A percentile compares a stretch with the other conserved stretches of the same genome.
Evolutionary conservation across 2,113 vertebrate species (phyloP).

Genomic region (Mohoua ochrocephala): DNA sequence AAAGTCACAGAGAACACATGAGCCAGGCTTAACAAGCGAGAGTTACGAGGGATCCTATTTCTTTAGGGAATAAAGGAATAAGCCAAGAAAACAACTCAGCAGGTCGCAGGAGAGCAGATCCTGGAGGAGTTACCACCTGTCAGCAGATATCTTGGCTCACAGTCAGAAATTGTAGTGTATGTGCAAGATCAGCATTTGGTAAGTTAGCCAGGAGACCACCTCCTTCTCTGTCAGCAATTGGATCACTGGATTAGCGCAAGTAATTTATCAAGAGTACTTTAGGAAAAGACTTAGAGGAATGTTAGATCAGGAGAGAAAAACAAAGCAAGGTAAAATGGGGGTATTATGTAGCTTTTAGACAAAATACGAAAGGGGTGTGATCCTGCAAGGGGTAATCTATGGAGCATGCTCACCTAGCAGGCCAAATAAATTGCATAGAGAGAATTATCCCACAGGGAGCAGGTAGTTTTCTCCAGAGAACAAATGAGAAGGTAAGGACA

Average conservation of each 20-base stretch:
- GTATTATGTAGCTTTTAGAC: background rate
- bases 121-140: conserved; percentile 9
- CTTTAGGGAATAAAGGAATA: background rate
- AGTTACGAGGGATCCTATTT: background rate
- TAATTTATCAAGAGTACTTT: background rate
- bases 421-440: background rate
- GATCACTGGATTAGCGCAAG: background rate
- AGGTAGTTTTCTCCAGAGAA: background rate
- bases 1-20: background rate
- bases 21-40: background rate
- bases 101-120: background rate
- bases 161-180: background rate
- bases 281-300: background rate
- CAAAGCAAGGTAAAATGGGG: background rate
- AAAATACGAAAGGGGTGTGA: background rate
- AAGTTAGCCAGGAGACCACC: background rate
- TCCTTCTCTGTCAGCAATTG: background rate
- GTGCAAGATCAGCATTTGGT: background rate
- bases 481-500: background rate
- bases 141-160: background rate
- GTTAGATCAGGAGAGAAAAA: background rate
- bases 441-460: background rate
- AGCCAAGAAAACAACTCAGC: conserved; percentile 18
- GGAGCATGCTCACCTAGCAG: background rate
- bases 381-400: background rate